Evolutionary conservation across 2,797 vertebrate species (phyloP).

Genomic region (Liasis olivaceus): DNA sequence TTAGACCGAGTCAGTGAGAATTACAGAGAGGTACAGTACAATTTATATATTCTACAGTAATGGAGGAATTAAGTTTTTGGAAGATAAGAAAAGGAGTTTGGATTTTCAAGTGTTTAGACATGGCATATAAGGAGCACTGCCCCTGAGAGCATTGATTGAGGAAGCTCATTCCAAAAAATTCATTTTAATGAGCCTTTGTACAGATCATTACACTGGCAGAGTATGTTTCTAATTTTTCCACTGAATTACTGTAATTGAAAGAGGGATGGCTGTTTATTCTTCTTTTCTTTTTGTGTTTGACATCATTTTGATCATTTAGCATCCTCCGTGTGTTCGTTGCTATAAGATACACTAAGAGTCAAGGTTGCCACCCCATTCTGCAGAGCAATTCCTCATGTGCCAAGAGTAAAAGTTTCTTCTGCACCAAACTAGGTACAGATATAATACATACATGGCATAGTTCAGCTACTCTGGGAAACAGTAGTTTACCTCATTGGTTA

Average conservation of each 20-base stretch:
- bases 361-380: not conserved
- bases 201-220: not conserved
- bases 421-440: not conserved
- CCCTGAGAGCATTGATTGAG: not conserved
- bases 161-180: not conserved
- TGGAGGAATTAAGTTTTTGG: not conserved
- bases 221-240: not conserved
- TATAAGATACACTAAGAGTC: not conserved
- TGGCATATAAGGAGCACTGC: not conserved
- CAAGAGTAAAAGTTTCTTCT: not conserved
- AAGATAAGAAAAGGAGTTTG: not conserved
- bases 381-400: not conserved
- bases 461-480: not conserved
- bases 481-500: not conserved
- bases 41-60: not conserved
- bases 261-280: not conserved
- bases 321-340: not conserved
- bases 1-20: slow-evolving; percentile 87
- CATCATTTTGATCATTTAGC: not conserved
- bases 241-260: not conserved
- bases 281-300: not conserved
- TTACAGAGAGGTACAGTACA: slow-evolving; percentile 84
- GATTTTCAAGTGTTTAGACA: not conserved
- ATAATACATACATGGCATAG: not conserved
- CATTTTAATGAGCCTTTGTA: not conserved